Evolutionary conservation across 2,113 vertebrate genomes (phyloP).

Genomic region (Hydropotes inermis): DNA sequence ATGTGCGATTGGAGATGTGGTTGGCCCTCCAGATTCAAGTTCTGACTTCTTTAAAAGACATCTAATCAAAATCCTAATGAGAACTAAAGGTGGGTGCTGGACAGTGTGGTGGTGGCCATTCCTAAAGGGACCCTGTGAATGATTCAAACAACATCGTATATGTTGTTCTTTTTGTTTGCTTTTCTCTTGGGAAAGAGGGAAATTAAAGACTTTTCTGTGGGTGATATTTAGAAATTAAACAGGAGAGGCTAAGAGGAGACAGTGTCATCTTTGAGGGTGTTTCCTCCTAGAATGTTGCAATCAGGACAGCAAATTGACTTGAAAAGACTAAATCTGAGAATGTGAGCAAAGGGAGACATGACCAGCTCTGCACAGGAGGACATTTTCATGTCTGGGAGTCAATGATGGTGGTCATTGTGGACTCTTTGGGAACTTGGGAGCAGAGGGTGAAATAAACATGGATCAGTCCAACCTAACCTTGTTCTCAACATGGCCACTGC

Average conservation of each 20-base stretch:
- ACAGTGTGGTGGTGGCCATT: background rate
- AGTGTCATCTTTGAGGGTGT: background rate
- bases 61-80: background rate
- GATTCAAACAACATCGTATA: background rate
- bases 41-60: background rate
- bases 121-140: background rate
- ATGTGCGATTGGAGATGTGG: background rate
- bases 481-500: background rate
- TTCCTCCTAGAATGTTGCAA: background rate
- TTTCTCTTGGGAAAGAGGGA: background rate
- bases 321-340: background rate
- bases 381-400: background rate
- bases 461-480: background rate
- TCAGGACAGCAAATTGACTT: background rate
- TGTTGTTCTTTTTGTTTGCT: background rate
- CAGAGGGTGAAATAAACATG: background rate
- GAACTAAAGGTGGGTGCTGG: background rate
- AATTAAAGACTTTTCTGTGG: background rate
- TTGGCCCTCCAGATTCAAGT: background rate
- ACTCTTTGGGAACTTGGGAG: background rate
- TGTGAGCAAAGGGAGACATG: background rate
- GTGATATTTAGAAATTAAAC: background rate
- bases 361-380: background rate
- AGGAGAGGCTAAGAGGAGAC: background rate
- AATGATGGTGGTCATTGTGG: background rate